These are phyloP conservation scores for Acanthaster planci DNA, from an alignment of 35 echinoderm and acorn worm species.

Conservation along the genomic window DNA sequence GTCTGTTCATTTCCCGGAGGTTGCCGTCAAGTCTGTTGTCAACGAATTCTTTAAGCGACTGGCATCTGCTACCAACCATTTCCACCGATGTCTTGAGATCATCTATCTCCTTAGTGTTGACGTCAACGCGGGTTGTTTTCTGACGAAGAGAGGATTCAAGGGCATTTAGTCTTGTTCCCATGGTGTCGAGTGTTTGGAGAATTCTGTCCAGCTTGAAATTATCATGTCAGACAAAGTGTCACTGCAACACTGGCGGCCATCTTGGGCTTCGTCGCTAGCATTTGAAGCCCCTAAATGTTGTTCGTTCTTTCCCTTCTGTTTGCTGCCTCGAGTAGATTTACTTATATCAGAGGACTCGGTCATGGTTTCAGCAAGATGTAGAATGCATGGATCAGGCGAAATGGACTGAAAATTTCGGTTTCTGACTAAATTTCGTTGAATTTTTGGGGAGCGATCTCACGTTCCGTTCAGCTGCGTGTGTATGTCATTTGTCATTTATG, in stretches of 20 bases:
- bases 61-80: neutral
- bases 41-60: neutral
- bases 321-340: no score
- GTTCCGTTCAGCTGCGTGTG: no score
- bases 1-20: neutral
- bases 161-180: neutral
- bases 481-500: no score
- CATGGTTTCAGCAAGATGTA: no score
- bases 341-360: no score
- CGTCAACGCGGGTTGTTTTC: neutral
- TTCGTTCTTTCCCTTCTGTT: no score
- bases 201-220: conserved; percentile 2
- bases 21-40: neutral
- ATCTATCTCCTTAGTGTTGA: neutral
- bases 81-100: neutral
- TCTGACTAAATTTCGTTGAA: no score
- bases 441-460: no score
- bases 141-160: neutral
- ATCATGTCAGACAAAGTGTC: neutral
- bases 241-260: neutral
- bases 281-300: no score
- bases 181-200: neutral
- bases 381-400: no score
- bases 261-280: neutral
- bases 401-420: no score